Conservation (phyloP, 2,797 vertebrate genomes). For the Bradypus variegatus region DNA sequence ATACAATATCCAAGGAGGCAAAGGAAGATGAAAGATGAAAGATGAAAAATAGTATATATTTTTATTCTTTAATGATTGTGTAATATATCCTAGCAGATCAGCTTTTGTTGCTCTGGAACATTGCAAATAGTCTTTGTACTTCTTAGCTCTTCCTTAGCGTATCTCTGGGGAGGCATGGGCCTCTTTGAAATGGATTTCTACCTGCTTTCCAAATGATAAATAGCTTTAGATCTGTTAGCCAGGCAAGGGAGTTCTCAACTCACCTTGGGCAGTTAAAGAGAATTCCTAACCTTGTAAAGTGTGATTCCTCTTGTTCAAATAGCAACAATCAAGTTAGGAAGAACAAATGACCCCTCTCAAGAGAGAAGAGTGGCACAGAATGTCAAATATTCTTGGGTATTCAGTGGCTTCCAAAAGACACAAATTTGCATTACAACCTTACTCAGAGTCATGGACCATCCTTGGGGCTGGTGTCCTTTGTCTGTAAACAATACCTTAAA, state of each 20-base stretch:
- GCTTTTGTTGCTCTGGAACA: neutral
- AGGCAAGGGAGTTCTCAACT: slow-evolving; percentile 7
- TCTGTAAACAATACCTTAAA: neutral
- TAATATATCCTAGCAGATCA: neutral
- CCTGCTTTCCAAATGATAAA: slow-evolving; percentile 55
- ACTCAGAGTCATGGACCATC: neutral
- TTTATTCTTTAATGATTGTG: neutral
- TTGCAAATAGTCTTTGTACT: slow-evolving; percentile 23
- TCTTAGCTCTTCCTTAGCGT: neutral
- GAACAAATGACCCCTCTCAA: slow-evolving; percentile 30
- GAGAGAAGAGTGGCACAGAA: neutral
- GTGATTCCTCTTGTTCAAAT: neutral
- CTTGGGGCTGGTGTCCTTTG: neutral
- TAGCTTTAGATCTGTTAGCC: slow-evolving; percentile 36
- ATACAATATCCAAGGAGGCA: neutral
- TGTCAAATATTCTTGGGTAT: slow-evolving; percentile 6
- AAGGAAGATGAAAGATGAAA: neutral
- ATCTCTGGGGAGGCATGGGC: neutral
- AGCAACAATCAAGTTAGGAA: neutral
- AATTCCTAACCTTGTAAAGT: slow-evolving; percentile 33
- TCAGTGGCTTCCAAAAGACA: neutral
- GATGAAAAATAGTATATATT: neutral
- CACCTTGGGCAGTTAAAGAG: neutral
- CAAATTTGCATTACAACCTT: neutral
- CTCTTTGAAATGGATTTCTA: slow-evolving; percentile 34